phyloP scores from a whole-genome alignment of 2,113 vertebrate genomes.

The Ornithorhynchus anatinus region DNA sequence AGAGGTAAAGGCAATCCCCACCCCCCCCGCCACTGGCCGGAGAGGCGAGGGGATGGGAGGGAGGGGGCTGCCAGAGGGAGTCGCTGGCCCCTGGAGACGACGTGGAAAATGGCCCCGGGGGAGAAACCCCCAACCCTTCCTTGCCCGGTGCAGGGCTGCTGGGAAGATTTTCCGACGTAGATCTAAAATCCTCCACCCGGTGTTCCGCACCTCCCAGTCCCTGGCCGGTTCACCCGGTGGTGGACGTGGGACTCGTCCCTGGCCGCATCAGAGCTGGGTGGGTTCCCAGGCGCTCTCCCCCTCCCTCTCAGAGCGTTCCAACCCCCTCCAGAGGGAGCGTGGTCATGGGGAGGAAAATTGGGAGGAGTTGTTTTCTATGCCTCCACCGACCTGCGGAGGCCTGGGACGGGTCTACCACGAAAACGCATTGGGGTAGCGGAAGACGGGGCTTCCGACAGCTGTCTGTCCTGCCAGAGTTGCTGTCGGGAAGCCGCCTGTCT shows the following conservation, averaged over 20 bases:
- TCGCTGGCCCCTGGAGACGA: conserved; percentile 31
- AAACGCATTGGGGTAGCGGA: neutral
- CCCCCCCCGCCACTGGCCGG: too few species aligned
- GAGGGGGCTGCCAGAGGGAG: conserved; percentile 51
- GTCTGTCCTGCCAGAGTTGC: too few species aligned
- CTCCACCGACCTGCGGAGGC: conserved; percentile 39
- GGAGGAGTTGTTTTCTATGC: neutral
- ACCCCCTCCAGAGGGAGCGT: too few species aligned
- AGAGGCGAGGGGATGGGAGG: conserved; percentile 47
- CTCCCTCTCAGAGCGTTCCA: too few species aligned
- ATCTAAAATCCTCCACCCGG: conserved; percentile 29
- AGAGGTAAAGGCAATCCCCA: conserved; percentile 42
- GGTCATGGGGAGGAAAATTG: neutral
- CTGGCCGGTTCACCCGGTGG: neutral
- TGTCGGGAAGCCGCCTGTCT: too few species aligned
- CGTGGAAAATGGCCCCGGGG: conserved; percentile 36
- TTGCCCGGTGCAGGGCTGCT: conserved; percentile 18
- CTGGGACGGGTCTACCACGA: conserved; percentile 2
- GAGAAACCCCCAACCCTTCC: conserved; percentile 13
- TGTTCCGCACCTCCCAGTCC: conserved; percentile 22
- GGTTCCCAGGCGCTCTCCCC: conserved; percentile 4
- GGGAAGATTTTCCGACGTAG: conserved; percentile 15
- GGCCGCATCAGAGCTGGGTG: conserved; percentile 40
- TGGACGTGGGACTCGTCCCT: conserved; percentile 23
- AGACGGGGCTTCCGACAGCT: too few species aligned